A percentile compares a stretch with the other conserved stretches of the same genome.
Conservation (phyloP, 1,140 invertebrate species). For the Coboldia fuscipes region DNA sequence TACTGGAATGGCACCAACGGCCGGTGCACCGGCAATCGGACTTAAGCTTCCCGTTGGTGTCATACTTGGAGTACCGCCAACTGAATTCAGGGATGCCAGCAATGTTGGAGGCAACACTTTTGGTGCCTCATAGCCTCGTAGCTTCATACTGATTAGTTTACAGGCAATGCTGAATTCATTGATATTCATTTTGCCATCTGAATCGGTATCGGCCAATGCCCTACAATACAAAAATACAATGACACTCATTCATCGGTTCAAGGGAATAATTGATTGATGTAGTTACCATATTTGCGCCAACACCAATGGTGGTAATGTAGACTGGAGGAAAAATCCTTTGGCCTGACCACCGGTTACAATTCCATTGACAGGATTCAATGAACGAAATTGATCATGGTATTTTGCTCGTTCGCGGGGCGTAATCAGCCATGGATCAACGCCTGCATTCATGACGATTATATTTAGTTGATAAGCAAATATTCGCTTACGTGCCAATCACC, state of each 20-base stretch:
- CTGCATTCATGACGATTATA: slow-evolving; percentile 21
- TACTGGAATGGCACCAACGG: slow-evolving; percentile 7
- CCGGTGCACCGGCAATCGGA: slow-evolving; percentile 13
- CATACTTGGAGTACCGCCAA: slow-evolving; percentile 14
- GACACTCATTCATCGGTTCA: neutral
- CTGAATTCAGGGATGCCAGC: slow-evolving; percentile 34
- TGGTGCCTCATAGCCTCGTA: slow-evolving; percentile 79
- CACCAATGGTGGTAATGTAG: slow-evolving; percentile 65
- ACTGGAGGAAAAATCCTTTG: slow-evolving; percentile 81
- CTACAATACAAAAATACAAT: slow-evolving; percentile 22
- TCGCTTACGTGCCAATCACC: no score
- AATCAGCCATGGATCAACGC: slow-evolving; percentile 69
- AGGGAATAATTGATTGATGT: slow-evolving; percentile 2
- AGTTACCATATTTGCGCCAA: slow-evolving; percentile 87
- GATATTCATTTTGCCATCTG: slow-evolving; percentile 91
- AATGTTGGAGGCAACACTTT: slow-evolving; percentile 59
- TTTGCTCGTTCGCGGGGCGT: slow-evolving; percentile 65
- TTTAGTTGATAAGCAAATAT: no score
- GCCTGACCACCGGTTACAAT: slow-evolving; percentile 85
- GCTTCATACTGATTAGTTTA: slow-evolving; percentile 87
- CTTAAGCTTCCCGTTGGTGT: slow-evolving; percentile 17
- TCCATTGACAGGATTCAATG: slow-evolving; percentile 68
- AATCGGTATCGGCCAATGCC: slow-evolving; percentile 82
- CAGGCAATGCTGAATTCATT: slow-evolving; percentile 96
- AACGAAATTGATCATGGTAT: slow-evolving; percentile 81